These are phyloP conservation scores for Poecilobothrus nobilitatus DNA, from an alignment of 2,888 invertebrate genomes.

Conservation along the genomic window DNA sequence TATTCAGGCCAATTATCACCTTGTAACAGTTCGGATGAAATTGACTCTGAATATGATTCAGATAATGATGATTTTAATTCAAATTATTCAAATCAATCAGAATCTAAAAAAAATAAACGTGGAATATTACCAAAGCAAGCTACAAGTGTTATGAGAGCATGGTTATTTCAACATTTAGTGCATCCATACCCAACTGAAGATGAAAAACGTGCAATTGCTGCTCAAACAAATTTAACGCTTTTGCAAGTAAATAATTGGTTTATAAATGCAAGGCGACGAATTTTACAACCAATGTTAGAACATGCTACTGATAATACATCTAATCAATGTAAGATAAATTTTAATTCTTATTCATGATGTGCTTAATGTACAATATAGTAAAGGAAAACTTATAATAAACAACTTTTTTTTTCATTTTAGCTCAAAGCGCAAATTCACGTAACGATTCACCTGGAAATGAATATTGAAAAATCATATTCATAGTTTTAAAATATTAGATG, in stretches of 20 bases:
- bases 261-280: conserved; percentile 84
- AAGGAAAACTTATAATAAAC: neutral
- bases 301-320: conserved; percentile 26
- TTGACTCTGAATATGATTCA: conserved; percentile 49
- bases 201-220: conserved; percentile 82
- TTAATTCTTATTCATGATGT: neutral
- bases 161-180: conserved; percentile 94
- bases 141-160: conserved; percentile 91
- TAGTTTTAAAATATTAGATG: neutral
- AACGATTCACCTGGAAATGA: conserved; percentile 5
- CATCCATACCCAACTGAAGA: conserved; percentile 94
- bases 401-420: neutral
- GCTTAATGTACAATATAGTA: neutral
- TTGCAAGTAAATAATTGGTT: conserved; percentile 83
- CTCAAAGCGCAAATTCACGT: neutral
- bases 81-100: conserved; percentile 38
- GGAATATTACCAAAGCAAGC: conserved; percentile 93
- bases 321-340: conserved; percentile 13
- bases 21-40: conserved; percentile 40
- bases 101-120: conserved; percentile 64
- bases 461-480: neutral
- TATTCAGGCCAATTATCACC: conserved; percentile 52
- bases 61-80: conserved; percentile 52
- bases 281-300: conserved; percentile 88
- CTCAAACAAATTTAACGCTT: conserved; percentile 78